These are phyloP conservation scores for Pollimyrus isidori DNA, from an alignment of 2,113 vertebrate species.

Conservation along the genomic window DNA sequence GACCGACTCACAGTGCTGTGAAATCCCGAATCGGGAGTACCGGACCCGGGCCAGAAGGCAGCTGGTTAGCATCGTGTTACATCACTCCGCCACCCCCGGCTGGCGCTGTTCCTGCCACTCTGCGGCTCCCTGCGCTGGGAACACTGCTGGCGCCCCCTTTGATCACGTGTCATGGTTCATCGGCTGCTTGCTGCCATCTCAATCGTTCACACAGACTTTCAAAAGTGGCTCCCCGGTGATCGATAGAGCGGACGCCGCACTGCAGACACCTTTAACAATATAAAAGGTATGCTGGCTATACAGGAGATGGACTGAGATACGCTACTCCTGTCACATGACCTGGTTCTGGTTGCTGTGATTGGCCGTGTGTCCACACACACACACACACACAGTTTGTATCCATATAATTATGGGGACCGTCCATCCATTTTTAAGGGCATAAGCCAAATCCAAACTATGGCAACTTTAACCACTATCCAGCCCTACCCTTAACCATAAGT, in stretches of 20 bases:
- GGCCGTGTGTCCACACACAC: not conserved
- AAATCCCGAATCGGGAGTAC: not conserved
- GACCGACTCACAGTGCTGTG: not conserved
- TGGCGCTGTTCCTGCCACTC: not conserved
- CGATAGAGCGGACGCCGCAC: not conserved
- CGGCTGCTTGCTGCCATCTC: not conserved
- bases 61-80: not conserved
- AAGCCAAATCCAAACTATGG: not conserved
- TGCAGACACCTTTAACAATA: not conserved
- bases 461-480: not conserved
- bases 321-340: not conserved
- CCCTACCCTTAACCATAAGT: not conserved
- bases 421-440: not conserved
- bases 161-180: not conserved
- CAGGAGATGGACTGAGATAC: not conserved
- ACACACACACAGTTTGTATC: not conserved
- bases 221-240: not conserved
- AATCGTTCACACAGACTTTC: not conserved
- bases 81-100: not conserved
- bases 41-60: not conserved
- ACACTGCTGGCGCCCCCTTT: not conserved
- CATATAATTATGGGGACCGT: not conserved
- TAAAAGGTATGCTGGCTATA: not conserved
- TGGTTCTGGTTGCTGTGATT: not conserved
- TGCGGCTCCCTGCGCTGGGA: not conserved